Evolutionary conservation across 2,797 vertebrate species (phyloP), one percentile per base, ranked within the genome.

Genomic region (Varecia variegata): DNA sequence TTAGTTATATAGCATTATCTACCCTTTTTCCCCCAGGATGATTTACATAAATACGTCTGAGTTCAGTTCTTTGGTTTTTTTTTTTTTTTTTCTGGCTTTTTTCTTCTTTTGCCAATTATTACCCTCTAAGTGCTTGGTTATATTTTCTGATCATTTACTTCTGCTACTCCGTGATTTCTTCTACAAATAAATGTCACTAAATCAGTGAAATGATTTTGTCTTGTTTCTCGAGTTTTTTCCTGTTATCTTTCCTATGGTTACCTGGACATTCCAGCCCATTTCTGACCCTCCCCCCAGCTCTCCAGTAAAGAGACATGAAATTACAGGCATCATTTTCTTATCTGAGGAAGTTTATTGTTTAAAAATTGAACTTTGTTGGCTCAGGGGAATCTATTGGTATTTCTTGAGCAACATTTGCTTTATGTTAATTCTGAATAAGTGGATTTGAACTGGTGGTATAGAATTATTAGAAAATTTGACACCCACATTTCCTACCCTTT

Each of bases 371-470:
- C 54, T 70, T 90, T 14, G 4, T 84, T 92, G 50, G 35, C 50
- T 90, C 17, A 38, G 40, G 58, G 8, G 13, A 84, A 82, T 86
- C 87, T 32, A 35, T 43, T 95, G 43, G 27, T 32, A 73, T 71
- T 94, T 93, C 45, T 85, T 95, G 54, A 85, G 54, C n/a, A 43
- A 54, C 21, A 52, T 71, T 76, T 95, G 35, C 25, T 45, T 93
- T 81, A 62, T 25, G 5, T 86, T 89, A 89, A 80, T 56, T 90
- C 32, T 80, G 71, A 82, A 38, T 90, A 68, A 74, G 17, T 87
- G n/a, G 11, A 47, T 95, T 93, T 96, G 35, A 85, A 76, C 56
- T 86, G 40, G 7, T 80, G 14, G 12, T 91, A 71, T 4, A 70
- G 43, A 82, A 70, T 68, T 83, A 56, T 56, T 56, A 56, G 25